These are phyloP conservation scores for Harlomillsia oculata DNA, from an alignment of 1,140 invertebrate genomes.

Conservation along the genomic window DNA sequence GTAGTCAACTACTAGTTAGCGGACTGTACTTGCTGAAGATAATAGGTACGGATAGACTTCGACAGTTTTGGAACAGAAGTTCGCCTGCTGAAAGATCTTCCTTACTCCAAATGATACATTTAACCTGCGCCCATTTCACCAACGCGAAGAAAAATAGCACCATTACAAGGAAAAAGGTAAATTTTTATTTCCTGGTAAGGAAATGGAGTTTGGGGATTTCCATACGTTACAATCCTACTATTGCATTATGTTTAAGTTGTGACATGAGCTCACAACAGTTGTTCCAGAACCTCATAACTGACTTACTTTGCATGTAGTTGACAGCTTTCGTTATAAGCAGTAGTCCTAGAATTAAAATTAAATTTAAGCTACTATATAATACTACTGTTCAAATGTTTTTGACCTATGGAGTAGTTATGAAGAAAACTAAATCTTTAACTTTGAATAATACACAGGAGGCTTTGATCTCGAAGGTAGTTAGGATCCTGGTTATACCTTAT, in stretches of 20 bases:
- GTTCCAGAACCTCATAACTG: no score
- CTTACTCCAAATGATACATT: constrained; percentile 33
- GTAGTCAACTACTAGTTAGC: constrained; percentile 30
- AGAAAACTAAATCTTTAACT: no score
- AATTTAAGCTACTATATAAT: no score
- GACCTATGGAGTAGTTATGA: no score
- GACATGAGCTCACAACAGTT: no score
- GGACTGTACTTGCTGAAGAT: constrained; percentile 33
- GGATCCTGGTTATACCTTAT: no score
- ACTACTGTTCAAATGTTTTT: no score
- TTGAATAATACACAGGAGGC: no score
- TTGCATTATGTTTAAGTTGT: not conserved
- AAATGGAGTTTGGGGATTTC: not conserved
- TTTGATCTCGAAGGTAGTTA: no score
- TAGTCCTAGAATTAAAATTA: no score
- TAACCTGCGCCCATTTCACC: constrained; percentile 32
- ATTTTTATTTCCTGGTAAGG: not conserved
- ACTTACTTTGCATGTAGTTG: no score
- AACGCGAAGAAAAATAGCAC: constrained; percentile 34
- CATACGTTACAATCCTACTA: not conserved
- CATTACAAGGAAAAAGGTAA: constrained; percentile 35
- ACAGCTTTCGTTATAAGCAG: no score
- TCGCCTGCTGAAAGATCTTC: constrained; percentile 25
- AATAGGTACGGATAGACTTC: constrained; percentile 27
- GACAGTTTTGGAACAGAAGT: constrained; percentile 28